These are phyloP conservation scores for Lepidostoma basale DNA, from an alignment of 1,140 invertebrate species.

Conservation along the genomic window DNA sequence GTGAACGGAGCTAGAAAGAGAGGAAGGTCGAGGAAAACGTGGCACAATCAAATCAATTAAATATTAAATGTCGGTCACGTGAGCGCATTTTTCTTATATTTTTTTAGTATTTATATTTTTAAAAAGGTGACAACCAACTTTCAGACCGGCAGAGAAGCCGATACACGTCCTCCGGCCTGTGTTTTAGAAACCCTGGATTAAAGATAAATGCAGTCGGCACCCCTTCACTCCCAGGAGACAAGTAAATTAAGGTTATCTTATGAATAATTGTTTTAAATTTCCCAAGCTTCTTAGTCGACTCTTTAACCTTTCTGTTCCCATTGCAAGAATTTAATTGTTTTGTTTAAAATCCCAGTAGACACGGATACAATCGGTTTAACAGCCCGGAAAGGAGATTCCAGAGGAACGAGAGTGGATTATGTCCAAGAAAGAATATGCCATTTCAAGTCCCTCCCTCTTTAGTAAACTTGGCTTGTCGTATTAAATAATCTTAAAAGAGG, in stretches of 20 bases:
- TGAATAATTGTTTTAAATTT: conserved; percentile 38
- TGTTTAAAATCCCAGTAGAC: conserved; percentile 41
- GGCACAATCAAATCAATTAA: too few species aligned
- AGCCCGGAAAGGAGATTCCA: conserved; percentile 39
- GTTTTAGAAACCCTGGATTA: too few species aligned
- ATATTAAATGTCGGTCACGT: too few species aligned
- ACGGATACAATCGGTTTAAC: conserved; percentile 38
- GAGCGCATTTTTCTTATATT: too few species aligned
- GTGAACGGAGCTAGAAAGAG: too few species aligned
- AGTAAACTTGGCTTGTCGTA: neutral
- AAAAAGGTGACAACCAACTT: too few species aligned
- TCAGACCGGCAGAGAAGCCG: too few species aligned
- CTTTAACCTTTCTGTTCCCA: conserved; percentile 43
- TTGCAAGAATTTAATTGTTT: conserved; percentile 45
- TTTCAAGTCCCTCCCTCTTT: neutral
- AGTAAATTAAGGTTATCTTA: conserved; percentile 35
- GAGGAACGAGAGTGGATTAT: conserved; percentile 38
- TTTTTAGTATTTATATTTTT: too few species aligned
- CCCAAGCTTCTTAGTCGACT: conserved; percentile 32
- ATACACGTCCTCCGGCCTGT: too few species aligned
- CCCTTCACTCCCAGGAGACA: neutral
- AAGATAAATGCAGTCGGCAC: neutral
- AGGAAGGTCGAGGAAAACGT: too few species aligned
- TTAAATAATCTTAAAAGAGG: neutral
- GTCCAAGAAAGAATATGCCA: neutral